Evolutionary conservation across 2,888 invertebrate species (phyloP), one percentile per base, ranked within the genome.

Genomic region (Pelosia muscerda): DNA sequence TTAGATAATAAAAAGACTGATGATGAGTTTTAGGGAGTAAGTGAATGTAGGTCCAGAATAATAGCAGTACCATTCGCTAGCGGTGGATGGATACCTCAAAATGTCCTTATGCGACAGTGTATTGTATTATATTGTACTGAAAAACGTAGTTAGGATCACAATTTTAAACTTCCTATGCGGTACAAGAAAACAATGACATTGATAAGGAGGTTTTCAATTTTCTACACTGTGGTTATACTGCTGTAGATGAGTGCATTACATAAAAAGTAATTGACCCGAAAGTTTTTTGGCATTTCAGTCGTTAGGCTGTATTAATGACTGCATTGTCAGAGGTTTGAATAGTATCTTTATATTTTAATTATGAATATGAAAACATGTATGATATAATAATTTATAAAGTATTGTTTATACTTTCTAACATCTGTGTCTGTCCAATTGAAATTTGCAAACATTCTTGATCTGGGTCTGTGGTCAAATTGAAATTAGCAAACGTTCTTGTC

Each of bases 201-300:
- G 42, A 42, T 42, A 19, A 42, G 15, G 42, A 15, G 15, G 42
- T 49, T 49, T 49, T 49, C n/a, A 49, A n/a, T 49, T 19, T 49
- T 49, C 9, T 49, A 49, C 49, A 19, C 19, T 42, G 19, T 38
- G 19, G 42, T 42, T 42, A 42, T 42, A 19, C 19, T 8, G 4
- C 42, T 3, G 6, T 42, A 42, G 42, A 42, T 42, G 42, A 19
- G 49, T 49, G 19, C 49, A n/a, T 49, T 49, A 9, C n/a, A 49
- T 49, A 49, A 49, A n/a, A 49, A 49, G n/a, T 49, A 49, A 49
- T n/a, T 49, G 49, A 49, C 49, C 49, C 49, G 49, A 49, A n/a
- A n/a, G n/a, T n/a, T 49, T 49, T n/a, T n/a, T 49, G 5, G n/a
- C 49, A n/a, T 49, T 49, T n/a, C 49, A 9, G 49, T 49, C 49